Conservation (phyloP, 2,888 invertebrate species). For the Eupithecia centaureata region DNA sequence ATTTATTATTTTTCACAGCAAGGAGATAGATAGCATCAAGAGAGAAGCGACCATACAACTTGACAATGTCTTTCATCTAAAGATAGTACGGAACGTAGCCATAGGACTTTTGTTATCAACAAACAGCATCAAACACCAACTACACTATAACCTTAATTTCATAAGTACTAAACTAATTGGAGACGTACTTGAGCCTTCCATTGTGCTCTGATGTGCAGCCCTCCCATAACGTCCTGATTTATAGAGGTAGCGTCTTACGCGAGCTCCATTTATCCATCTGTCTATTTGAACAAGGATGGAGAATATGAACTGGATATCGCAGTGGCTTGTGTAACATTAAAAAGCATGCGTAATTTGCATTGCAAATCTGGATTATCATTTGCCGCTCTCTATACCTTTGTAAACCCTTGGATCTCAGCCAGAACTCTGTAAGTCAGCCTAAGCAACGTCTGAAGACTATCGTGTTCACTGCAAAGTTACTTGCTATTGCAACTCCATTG, state of each 20-base stretch:
- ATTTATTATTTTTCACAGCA: neutral
- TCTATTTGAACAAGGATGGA: conserved; percentile 12
- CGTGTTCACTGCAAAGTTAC: too few relatives aligned
- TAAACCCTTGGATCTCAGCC: too few relatives aligned
- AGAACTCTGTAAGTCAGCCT: too few relatives aligned
- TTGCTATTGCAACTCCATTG: too few relatives aligned
- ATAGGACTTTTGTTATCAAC: too few relatives aligned
- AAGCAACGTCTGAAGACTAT: too few relatives aligned
- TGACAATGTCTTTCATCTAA: too few relatives aligned
- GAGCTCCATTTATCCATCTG: conserved; percentile 17
- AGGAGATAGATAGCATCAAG: neutral
- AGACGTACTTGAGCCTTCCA: conserved; percentile 5
- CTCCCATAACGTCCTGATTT: conserved; percentile 24
- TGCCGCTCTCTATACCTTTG: too few relatives aligned
- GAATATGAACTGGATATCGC: conserved; percentile 12
- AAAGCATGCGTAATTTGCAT: neutral
- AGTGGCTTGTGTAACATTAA: neutral
- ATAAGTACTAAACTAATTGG: conserved; percentile 6
- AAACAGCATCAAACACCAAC: neutral
- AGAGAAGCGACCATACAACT: neutral
- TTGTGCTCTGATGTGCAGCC: conserved; percentile 20
- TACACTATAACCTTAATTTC: neutral
- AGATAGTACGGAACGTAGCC: too few relatives aligned
- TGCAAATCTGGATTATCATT: too few relatives aligned
- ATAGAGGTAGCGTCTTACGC: conserved; percentile 18